These are phyloP conservation scores for Leiothrix lutea DNA, from an alignment of 2,113 vertebrate genomes.

Conservation along the genomic window DNA sequence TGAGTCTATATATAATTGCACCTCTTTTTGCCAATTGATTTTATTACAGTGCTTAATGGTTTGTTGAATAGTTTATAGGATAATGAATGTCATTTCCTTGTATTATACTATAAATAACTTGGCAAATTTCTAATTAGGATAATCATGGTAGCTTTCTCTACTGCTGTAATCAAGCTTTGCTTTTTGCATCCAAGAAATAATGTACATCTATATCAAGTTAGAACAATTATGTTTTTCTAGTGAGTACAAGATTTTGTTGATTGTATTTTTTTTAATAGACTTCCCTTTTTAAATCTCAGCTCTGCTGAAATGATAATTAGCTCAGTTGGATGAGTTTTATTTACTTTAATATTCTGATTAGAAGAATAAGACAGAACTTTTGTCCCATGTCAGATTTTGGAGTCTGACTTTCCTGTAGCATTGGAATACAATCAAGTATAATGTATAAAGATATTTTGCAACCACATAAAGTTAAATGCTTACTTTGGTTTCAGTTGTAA, in stretches of 20 bases:
- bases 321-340: not conserved
- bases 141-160: constrained; percentile 56
- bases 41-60: constrained; percentile 72
- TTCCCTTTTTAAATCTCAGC: not conserved
- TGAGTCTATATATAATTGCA: constrained; percentile 67
- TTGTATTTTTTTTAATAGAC: not conserved
- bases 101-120: constrained; percentile 74
- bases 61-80: constrained; percentile 71
- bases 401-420: not conserved
- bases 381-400: not conserved
- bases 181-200: constrained; percentile 42
- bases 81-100: constrained; percentile 72
- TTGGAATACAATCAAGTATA: not conserved
- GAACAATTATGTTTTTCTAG: constrained; percentile 38
- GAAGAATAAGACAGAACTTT: not conserved
- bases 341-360: not conserved
- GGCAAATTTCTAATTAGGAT: constrained; percentile 69
- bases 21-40: constrained; percentile 70
- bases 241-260: constrained; percentile 10
- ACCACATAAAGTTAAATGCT: not conserved
- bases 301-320: constrained; percentile 7
- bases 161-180: constrained; percentile 35
- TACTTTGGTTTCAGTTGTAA: not conserved
- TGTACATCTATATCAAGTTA: constrained; percentile 13
- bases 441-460: not conserved